phyloP scores from a whole-genome alignment of 2,888 invertebrate genomes.

The Atethmia centrago region DNA sequence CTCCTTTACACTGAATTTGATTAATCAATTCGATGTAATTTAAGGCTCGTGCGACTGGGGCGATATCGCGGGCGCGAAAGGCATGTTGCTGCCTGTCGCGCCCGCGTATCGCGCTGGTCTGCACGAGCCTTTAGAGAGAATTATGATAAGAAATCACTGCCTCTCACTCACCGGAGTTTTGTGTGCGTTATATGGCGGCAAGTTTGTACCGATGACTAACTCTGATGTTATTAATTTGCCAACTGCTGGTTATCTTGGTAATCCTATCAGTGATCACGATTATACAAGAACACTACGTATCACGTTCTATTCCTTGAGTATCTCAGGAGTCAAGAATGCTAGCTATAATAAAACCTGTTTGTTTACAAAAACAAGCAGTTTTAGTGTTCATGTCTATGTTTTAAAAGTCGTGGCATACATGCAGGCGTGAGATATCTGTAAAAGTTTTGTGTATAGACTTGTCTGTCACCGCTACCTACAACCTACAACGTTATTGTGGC shows the following conservation, averaged over 20 bases:
- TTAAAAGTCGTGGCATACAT: neutral
- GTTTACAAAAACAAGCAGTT: conserved; percentile 15
- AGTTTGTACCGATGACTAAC: neutral
- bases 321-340: neutral
- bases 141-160: neutral
- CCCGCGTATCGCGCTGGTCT: too few species aligned
- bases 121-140: too few species aligned
- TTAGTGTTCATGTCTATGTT: neutral
- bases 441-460: neutral
- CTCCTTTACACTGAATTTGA: neutral
- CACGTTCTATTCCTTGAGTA: neutral
- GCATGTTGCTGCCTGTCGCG: too few species aligned
- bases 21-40: neutral
- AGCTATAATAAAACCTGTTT: conserved; percentile 6
- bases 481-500: neutral
- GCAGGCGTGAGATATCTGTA: too few species aligned
- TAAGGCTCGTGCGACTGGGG: too few species aligned
- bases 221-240: neutral
- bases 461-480: too few species aligned
- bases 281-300: conserved; percentile 5
- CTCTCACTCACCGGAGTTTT: neutral
- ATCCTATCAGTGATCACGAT: neutral
- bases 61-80: too few species aligned
- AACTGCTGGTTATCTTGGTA: neutral
- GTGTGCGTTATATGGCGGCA: neutral